Percentiles rank a stretch among this genome's conserved stretches.
Evolutionary conservation across 2,797 vertebrate genomes (phyloP).

Genomic region (Staurois parvus): DNA sequence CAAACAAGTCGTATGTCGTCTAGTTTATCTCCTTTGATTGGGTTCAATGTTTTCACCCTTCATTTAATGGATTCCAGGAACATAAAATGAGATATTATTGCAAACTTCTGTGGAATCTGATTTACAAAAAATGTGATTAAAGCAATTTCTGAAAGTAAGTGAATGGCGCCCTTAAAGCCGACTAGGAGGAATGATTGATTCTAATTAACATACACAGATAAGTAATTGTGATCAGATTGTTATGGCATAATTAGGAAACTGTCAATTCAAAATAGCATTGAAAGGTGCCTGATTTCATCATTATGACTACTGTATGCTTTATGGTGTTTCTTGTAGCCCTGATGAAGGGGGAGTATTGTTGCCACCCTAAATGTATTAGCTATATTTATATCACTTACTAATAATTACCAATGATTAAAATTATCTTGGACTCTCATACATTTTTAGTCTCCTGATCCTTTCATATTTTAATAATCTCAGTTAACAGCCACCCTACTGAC

Average conservation of each 20-base stretch:
- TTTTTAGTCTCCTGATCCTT: too few relatives aligned
- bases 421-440: too few relatives aligned
- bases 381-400: too few relatives aligned
- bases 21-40: slow-evolving; percentile 15
- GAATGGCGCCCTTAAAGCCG: neutral
- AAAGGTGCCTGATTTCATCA: too few relatives aligned
- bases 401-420: too few relatives aligned
- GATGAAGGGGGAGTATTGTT: too few relatives aligned
- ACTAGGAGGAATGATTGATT: neutral
- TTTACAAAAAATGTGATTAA: slow-evolving; percentile 4
- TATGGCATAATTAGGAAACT: neutral
- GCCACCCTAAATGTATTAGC: too few relatives aligned
- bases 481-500: too few relatives aligned
- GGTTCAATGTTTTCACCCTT: neutral
- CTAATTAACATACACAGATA: slow-evolving; percentile 6
- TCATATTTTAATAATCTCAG: too few relatives aligned
- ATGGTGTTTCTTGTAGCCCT: too few relatives aligned
- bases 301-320: too few relatives aligned
- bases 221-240: neutral
- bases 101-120: neutral
- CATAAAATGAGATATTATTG: slow-evolving; percentile 31
- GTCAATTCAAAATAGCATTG: too few relatives aligned
- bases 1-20: neutral
- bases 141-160: slow-evolving; percentile 5
- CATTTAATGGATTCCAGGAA: neutral